A percentile compares a stretch with the other conserved stretches of the same genome.
These are phyloP conservation scores for Watsonalla binaria DNA, from an alignment of 2,888 invertebrate species.

Conservation along the genomic window DNA sequence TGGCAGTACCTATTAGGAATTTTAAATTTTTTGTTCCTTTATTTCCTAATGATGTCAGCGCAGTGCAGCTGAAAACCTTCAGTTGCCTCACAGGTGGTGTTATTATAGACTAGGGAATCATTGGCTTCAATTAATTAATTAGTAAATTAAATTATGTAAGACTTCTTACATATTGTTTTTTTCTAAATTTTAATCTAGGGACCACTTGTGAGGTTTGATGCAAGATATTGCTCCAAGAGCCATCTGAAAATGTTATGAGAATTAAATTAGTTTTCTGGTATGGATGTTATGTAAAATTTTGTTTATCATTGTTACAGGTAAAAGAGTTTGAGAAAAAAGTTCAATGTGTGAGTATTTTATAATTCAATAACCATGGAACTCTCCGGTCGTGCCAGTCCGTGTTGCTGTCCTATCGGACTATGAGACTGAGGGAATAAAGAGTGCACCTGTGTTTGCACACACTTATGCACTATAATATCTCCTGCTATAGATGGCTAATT, in stretches of 20 bases:
- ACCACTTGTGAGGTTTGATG: constrained; percentile 62
- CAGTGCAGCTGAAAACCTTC: constrained; percentile 73
- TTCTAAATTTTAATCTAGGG: constrained; percentile 57
- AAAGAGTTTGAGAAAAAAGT: background rate
- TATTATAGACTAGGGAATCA: constrained; percentile 40
- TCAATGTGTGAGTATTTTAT: background rate
- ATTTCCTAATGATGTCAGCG: constrained; percentile 56
- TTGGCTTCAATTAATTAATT: constrained; percentile 15
- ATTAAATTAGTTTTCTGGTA: background rate
- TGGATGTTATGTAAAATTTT: background rate
- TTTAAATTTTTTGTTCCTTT: background rate
- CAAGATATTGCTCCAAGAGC: constrained; percentile 36
- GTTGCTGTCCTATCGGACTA: too few relatives aligned
- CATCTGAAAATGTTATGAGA: constrained; percentile 38
- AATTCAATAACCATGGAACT: too few relatives aligned
- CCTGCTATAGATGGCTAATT: too few relatives aligned
- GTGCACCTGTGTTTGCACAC: too few relatives aligned
- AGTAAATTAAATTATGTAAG: constrained; percentile 11
- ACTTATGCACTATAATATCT: too few relatives aligned
- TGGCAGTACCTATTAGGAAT: too few relatives aligned
- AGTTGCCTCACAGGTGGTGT: constrained; percentile 51
- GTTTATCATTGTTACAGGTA: constrained; percentile 10
- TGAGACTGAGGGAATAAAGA: too few relatives aligned
- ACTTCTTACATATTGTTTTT: constrained; percentile 9
- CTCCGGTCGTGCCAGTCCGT: too few relatives aligned